phyloP scores from a whole-genome alignment of 2,797 vertebrate species.

The Argya squamiceps region DNA sequence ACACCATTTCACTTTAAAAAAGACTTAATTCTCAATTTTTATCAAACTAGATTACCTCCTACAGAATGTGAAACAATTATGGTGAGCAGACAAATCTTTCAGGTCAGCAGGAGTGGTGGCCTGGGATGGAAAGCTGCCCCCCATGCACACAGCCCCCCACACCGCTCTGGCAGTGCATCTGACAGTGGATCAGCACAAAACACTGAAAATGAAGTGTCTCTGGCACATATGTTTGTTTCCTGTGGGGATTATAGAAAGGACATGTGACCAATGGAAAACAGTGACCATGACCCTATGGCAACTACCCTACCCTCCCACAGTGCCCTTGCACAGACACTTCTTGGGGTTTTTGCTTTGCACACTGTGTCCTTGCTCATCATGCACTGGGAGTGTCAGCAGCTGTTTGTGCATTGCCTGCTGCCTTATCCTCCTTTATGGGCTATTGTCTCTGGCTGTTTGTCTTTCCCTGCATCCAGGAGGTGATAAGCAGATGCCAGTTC shows the following conservation, averaged over 20 bases:
- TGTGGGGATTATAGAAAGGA: neutral
- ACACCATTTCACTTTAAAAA: neutral
- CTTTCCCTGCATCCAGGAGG: neutral
- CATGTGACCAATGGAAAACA: neutral
- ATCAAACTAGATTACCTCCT: neutral
- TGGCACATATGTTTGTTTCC: neutral
- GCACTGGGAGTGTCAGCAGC: neutral
- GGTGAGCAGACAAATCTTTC: neutral
- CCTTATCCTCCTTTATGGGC: neutral
- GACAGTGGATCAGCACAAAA: neutral
- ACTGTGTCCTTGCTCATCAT: neutral
- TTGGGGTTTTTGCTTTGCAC: neutral
- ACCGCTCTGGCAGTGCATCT: accelerated
- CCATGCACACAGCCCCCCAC: accelerated
- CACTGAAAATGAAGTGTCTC: neutral
- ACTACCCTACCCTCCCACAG: neutral
- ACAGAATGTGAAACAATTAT: neutral
- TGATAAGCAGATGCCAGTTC: neutral
- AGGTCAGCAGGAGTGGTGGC: neutral
- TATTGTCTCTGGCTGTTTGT: neutral
- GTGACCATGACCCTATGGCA: neutral
- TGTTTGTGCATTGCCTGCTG: neutral
- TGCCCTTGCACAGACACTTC: neutral
- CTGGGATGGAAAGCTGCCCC: neutral
- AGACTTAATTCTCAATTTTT: neutral